Evolutionary conservation across 2,113 vertebrate species (phyloP).

Genomic region (Notarius quadriscutis): DNA sequence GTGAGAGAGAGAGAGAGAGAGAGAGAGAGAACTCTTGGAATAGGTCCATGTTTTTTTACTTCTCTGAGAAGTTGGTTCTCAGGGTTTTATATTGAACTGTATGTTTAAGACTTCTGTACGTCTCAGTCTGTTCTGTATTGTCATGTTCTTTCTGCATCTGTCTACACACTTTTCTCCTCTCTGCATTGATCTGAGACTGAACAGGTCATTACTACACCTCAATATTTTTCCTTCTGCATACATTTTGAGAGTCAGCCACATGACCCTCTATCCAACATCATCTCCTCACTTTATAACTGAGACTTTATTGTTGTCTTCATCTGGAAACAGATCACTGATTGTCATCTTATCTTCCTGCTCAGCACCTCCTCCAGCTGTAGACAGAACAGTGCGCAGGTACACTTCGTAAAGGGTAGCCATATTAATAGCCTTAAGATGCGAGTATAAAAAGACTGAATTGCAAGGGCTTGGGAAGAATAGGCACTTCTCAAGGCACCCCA

Average conservation of each 20-base stretch:
- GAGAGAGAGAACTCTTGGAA: neutral
- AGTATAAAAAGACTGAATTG: constrained; percentile 58
- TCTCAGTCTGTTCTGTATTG: neutral
- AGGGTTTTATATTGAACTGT: neutral
- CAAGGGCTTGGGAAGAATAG: constrained; percentile 54
- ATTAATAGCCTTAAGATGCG: constrained; percentile 52
- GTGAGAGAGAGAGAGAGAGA: neutral
- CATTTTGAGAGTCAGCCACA: neutral
- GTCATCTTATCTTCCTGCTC: constrained; percentile 10
- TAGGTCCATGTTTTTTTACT: neutral
- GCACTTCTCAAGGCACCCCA: constrained; percentile 58
- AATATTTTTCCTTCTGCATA: neutral
- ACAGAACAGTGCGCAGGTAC: constrained; percentile 9
- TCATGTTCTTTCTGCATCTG: neutral
- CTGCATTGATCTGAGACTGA: neutral
- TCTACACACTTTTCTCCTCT: neutral
- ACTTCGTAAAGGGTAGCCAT: constrained; percentile 48
- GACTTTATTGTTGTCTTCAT: constrained; percentile 4
- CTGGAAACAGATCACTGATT: constrained; percentile 16
- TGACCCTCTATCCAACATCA: neutral
- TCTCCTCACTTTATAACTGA: constrained; percentile 4
- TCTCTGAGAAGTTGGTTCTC: neutral
- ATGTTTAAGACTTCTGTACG: neutral
- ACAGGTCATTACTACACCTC: neutral
- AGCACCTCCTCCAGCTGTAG: neutral